These are phyloP conservation scores for Drosophila histrio DNA, from an alignment of 2,888 invertebrate species.

Conservation along the genomic window DNA sequence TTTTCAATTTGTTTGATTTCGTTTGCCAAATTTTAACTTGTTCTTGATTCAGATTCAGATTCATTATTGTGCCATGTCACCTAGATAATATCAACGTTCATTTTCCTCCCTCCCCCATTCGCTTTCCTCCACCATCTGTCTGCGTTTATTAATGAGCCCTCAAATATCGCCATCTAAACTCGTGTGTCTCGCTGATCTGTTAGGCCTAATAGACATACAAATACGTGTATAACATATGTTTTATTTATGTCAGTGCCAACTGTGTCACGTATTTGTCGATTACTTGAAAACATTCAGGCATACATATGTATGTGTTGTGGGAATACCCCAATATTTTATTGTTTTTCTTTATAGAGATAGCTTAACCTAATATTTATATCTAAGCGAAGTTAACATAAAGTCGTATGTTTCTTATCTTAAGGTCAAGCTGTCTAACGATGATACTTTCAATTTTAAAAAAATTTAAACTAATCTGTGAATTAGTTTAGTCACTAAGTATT, in stretches of 20 bases:
- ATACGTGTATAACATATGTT: conserved; percentile 12
- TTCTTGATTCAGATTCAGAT: neutral
- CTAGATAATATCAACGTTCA: conserved; percentile 7
- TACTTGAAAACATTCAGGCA: neutral
- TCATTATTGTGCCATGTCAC: conserved; percentile 13
- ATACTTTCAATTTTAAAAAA: too few species aligned
- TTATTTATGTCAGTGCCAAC: conserved; percentile 25
- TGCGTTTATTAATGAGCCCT: conserved; percentile 12
- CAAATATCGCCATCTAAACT: conserved; percentile 14
- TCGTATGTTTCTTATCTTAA: too few species aligned
- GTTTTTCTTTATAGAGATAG: too few species aligned
- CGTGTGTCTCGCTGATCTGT: conserved; percentile 17
- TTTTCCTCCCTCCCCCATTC: neutral
- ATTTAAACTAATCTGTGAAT: too few species aligned
- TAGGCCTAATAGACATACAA: neutral
- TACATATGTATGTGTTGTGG: neutral
- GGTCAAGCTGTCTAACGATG: neutral
- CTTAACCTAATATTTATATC: neutral
- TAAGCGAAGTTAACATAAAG: neutral
- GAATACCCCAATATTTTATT: conserved; percentile 2
- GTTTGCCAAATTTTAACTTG: conserved; percentile 49
- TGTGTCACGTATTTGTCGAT: conserved; percentile 25
- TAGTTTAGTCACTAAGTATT: too few species aligned
- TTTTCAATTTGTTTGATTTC: conserved; percentile 71
- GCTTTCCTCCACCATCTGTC: neutral